phyloP scores from a whole-genome alignment of 2,888 invertebrate species.

The Bombylius discolor region DNA sequence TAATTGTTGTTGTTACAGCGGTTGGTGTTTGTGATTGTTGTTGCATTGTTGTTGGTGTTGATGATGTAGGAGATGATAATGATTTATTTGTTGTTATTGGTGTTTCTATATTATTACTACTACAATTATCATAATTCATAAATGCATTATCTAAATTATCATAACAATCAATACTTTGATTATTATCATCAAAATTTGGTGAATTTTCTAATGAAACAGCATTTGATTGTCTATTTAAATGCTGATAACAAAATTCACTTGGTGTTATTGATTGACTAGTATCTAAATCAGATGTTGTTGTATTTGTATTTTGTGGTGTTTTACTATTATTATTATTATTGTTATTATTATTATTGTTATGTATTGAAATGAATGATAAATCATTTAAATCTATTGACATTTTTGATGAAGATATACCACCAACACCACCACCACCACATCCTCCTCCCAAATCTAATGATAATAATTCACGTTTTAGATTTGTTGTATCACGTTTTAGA shows the following conservation, averaged over 20 bases:
- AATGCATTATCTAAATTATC: conserved; percentile 23
- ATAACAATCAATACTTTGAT: conserved; percentile 19
- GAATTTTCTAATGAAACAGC: conserved; percentile 34
- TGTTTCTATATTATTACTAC: background rate
- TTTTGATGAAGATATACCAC: conserved; percentile 15
- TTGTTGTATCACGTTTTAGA: conserved; percentile 33
- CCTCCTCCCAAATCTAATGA: conserved; percentile 31
- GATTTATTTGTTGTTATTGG: conserved; percentile 21
- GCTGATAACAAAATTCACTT: conserved; percentile 36
- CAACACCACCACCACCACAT: conserved; percentile 7
- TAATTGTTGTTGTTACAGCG: conserved; percentile 14
- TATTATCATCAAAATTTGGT: conserved; percentile 25
- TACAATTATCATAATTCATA: conserved; percentile 17
- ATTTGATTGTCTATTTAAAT: conserved; percentile 34
- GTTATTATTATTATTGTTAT: conserved; percentile 2
- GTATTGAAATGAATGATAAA: conserved; percentile 11
- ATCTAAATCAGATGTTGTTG: conserved; percentile 24
- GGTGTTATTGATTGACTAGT: conserved; percentile 38
- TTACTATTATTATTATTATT: conserved; percentile 6
- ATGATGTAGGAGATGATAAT: conserved; percentile 16
- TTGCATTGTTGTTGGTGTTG: background rate
- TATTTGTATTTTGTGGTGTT: conserved; percentile 16
- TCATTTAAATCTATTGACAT: conserved; percentile 21
- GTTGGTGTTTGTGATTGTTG: conserved; percentile 1
- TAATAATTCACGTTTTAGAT: conserved; percentile 32